phyloP scores from a whole-genome alignment of 1,140 invertebrate genomes.

The Lucilia sericata region DNA sequence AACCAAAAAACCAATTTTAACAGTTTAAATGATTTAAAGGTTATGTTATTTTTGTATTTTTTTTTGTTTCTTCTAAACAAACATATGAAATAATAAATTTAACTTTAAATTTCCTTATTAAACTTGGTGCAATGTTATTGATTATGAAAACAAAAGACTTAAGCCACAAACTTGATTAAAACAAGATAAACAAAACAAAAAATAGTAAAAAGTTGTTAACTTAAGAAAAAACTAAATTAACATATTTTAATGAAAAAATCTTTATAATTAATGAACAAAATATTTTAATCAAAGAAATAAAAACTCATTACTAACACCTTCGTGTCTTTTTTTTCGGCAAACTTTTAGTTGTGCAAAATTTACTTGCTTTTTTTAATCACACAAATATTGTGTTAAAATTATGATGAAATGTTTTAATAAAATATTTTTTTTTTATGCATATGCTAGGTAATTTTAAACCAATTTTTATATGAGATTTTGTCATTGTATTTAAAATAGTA shows the following conservation, averaged over 20 bases:
- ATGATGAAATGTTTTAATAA: not conserved
- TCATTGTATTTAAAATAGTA: not conserved
- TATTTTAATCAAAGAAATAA: not conserved
- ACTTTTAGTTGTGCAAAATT: not conserved
- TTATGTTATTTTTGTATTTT: not conserved
- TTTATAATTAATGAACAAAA: not conserved
- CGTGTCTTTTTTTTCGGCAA: not conserved
- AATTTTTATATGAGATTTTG: slow-evolving; percentile 7
- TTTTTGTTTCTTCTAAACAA: not conserved
- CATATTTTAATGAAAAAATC: not conserved
- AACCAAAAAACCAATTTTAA: not conserved
- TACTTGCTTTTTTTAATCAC: no score
- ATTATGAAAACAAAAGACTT: slow-evolving; percentile 36
- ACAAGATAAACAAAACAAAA: no score
- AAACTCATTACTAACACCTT: not conserved
- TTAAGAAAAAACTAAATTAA: not conserved
- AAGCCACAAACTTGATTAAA: slow-evolving; percentile 40
- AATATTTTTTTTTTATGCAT: not conserved
- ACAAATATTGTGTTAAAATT: not conserved
- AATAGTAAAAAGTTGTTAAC: not conserved
- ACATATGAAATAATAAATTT: not conserved
- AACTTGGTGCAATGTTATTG: not conserved
- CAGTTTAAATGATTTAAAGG: slow-evolving; percentile 8
- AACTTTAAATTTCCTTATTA: not conserved
- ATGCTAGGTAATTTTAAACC: slow-evolving; percentile 8